phyloP scores from a whole-genome alignment of 2,888 invertebrate genomes.

The Sinelater perroti region DNA sequence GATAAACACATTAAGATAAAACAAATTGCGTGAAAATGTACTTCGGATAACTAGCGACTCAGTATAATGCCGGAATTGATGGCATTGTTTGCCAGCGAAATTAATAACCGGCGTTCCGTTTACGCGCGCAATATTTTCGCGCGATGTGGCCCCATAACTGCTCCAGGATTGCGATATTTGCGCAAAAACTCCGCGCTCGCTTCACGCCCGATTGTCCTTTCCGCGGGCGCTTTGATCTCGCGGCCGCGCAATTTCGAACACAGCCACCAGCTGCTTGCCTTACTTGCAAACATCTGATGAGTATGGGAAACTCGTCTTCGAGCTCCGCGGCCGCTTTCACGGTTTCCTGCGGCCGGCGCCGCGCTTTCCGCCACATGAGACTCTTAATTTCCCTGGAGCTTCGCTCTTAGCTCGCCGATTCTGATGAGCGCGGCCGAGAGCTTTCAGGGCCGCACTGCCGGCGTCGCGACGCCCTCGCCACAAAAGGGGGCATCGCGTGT shows the following conservation, averaged over 20 bases:
- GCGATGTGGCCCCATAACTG: constrained; percentile 23
- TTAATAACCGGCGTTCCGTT: constrained; percentile 51
- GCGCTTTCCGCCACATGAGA: too few species aligned
- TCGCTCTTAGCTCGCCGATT: background rate
- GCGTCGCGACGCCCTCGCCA: background rate
- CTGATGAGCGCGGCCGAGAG: background rate
- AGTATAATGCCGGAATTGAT: constrained; percentile 2
- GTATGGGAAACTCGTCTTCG: too few species aligned
- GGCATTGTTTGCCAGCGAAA: constrained; percentile 38
- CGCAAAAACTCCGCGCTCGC: constrained; percentile 25
- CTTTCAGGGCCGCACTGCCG: background rate
- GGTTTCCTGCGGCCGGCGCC: too few species aligned
- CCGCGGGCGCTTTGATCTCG: constrained; percentile 6
- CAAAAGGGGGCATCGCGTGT: constrained; percentile 20
- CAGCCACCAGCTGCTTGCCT: background rate
- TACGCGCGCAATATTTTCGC: constrained; percentile 43
- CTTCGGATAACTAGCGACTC: too few species aligned
- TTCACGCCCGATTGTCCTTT: constrained; percentile 20
- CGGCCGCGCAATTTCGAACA: too few species aligned
- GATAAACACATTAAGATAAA: too few species aligned
- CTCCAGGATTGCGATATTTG: constrained; percentile 28
- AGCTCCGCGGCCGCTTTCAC: too few species aligned
- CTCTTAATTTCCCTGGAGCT: background rate
- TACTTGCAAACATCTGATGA: background rate
- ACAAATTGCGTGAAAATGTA: too few species aligned